Conservation (phyloP, 2,113 vertebrate genomes). For the Oxygymnocypris stewartii region DNA sequence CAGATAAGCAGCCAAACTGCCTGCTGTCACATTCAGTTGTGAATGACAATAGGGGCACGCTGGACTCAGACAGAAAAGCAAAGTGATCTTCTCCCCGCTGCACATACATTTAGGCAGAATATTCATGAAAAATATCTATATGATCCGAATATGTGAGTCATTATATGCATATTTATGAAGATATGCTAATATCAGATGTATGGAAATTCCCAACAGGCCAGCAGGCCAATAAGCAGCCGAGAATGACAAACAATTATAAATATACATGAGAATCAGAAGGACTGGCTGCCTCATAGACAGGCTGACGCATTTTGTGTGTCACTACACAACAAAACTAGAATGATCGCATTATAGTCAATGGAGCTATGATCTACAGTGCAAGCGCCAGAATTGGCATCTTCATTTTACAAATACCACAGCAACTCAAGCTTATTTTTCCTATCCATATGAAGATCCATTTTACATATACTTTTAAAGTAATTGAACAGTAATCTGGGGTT, state of each 20-base stretch:
- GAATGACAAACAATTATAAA: conserved; percentile 35
- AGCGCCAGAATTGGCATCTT: background rate
- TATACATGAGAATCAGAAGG: conserved; percentile 13
- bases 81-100: background rate
- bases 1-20: conserved; percentile 55
- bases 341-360: background rate
- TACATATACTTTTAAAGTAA: background rate
- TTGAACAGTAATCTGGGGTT: no score
- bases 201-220: conserved; percentile 38
- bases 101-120: conserved; percentile 35
- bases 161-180: conserved; percentile 36
- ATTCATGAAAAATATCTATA: conserved; percentile 30
- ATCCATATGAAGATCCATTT: background rate
- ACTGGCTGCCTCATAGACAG: conserved; percentile 14
- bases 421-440: background rate
- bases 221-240: conserved; percentile 54
- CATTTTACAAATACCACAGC: background rate
- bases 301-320: background rate
- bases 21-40: conserved; percentile 51
- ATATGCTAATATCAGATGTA: conserved; percentile 9
- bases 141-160: background rate
- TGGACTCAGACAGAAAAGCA: conserved; percentile 14
- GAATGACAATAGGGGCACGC: conserved; percentile 58
- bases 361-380: background rate
- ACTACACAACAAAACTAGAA: background rate